phyloP scores from a whole-genome alignment of 2,113 vertebrate species.

The Hippocampus barbouri region DNA sequence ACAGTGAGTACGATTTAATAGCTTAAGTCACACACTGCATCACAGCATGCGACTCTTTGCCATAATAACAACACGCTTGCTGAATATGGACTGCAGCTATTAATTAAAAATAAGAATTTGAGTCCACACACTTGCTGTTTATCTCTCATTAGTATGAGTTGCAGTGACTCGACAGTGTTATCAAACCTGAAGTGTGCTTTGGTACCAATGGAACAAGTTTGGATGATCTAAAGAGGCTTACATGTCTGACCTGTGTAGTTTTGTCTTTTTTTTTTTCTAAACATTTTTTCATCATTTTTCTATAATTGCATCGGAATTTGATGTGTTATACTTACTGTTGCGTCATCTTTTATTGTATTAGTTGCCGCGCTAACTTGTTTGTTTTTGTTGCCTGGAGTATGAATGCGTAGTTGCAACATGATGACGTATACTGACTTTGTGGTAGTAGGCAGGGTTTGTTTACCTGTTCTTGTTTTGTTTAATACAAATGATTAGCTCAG shows the following conservation, averaged over 20 bases:
- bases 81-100: conserved; percentile 35
- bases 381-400: conserved; percentile 82
- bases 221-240: not conserved
- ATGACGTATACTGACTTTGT: conserved; percentile 78
- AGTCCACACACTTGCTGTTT: not conserved
- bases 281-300: conserved; percentile 32
- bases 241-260: conserved; percentile 1
- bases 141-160: not conserved
- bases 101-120: not conserved
- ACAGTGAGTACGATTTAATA: not conserved
- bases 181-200: not conserved
- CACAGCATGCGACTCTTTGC: conserved; percentile 12
- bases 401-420: conserved; percentile 76
- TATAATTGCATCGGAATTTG: conserved; percentile 58
- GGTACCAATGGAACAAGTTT: not conserved
- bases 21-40: not conserved
- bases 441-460: conserved; percentile 77
- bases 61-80: conserved; percentile 24
- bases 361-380: conserved; percentile 77
- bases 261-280: conserved; percentile 23
- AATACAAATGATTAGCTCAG: conserved; percentile 42
- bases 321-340: conserved; percentile 52
- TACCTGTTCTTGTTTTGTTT: conserved; percentile 79
- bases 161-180: not conserved
- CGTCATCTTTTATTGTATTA: conserved; percentile 66